Evolutionary conservation across 2,113 vertebrate genomes (phyloP), one percentile per base, ranked within the genome.

Genomic region (Heptranchias perlo): DNA sequence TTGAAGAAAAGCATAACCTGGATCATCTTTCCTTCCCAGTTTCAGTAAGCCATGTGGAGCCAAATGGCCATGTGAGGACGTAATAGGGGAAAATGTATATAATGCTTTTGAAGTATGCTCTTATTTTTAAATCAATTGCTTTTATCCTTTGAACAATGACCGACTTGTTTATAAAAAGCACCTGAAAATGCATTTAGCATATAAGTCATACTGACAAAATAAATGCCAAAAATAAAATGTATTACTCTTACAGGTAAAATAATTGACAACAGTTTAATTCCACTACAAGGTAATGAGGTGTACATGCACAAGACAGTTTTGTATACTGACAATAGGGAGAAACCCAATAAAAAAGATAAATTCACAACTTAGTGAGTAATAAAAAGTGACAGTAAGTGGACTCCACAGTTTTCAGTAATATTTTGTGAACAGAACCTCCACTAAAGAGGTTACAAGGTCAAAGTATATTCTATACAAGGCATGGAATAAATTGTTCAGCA

Each of bases 181-280:
- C 2, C 61, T 64, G 35, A 62, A 11, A 11, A 65, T 23, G 18
- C 10, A 94, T 65, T 10, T 94, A 65, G 25, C 94, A 69, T 62
- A 28, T 16, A 54, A 62, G 58, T 95, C 44, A 52, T 4, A 31
- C 25, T 47, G 39, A 14, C 62, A 47, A 28, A 67, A n/a, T 18
- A 93, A 93, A 62, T 61, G 58, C 13, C 89, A 93, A 95, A 94
- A 49, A 16, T 95, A 49, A 95, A 52, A 69, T 95, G 3, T 67
- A 52, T 95, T 95, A 73, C 47, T 69, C 25, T 58, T 49, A 52
- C 23, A 49, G 21, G 13, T 52, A 35, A 35, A 69, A 39, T 69
- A 69, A 95, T 31, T 69, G 25, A 31, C 14, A 95, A 67, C 89
- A 64, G 31, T 52, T n/a, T 73, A 8, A 61, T 61, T 35, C 31